Base-by-base conservation (phyloP, 2,113 vertebrate species). In the Cebus imitator region DNA sequence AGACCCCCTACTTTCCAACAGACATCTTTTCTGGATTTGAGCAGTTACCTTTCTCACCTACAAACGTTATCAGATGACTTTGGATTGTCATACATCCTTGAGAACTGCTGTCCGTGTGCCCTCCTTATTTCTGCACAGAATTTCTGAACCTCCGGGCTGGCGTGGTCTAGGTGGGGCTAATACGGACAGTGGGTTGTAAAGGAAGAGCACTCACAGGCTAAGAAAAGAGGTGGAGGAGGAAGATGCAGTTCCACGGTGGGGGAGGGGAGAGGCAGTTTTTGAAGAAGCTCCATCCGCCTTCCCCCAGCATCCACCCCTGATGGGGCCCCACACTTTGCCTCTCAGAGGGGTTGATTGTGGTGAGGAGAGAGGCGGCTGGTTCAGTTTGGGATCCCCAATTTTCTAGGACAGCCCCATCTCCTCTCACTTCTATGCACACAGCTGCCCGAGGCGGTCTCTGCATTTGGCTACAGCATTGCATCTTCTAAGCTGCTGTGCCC, bases 201-300 rank as follows among this genome's bases (percentile, higher is more conserved):
- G 73, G 13, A 89, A 87, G n/a, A 25, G 35, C 17, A 55, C 17
- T 48, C 48, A 7, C 17, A 61, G 72, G 10, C 45, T 48, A 21
- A 55, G 78, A 43, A 40, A 4, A n/a, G 45, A 20, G 43, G 30
- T 61, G 32, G 37, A 32, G 50, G 64, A 58, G 14, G 17, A 48
- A 35, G 37, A 17, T 37, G 0, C 0, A 4, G 27, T 43, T 68
- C 45, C 64, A 2, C 1, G 1, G 10, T 0, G 0, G 4, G 43
- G 23, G 32, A 48, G 30, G 58, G 48, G 25, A 14, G 37, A 45
- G 23, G 45, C 1, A 5, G n/a, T 10, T 48, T 50, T 55, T 79
- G 82, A 61, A 68, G 64, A 40, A 32, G 80, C 70, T 88, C 23
- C 7, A 20, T 9, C 32, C 0, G 0, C 45, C 50, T n/a, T 30